Evolutionary conservation across 2,113 vertebrate genomes (phyloP).

Genomic region (Pao palembangensis): DNA sequence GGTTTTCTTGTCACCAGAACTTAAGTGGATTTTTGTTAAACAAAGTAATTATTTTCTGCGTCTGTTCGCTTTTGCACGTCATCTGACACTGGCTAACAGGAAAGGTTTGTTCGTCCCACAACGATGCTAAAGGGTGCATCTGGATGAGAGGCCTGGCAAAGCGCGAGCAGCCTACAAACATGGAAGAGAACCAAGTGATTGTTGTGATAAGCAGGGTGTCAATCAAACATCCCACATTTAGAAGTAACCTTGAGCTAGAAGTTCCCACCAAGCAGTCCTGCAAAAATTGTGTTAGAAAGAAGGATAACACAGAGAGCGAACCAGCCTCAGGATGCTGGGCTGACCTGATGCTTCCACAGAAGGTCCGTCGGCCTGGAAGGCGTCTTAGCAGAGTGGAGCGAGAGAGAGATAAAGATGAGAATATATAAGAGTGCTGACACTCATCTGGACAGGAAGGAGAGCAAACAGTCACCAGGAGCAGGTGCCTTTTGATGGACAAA

Average conservation of each 20-base stretch:
- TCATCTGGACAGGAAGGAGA: constrained; percentile 62
- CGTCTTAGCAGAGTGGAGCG: constrained; percentile 30
- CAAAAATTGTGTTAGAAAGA: constrained; percentile 14
- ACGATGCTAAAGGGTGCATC: too few relatives aligned
- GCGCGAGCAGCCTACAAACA: too few relatives aligned
- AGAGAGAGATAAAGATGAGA: constrained; percentile 34
- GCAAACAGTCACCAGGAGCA: constrained; percentile 68
- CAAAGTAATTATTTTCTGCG: too few relatives aligned
- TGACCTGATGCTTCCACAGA: constrained; percentile 24
- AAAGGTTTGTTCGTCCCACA: too few relatives aligned
- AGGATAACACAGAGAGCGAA: background rate
- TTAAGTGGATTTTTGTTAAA: too few relatives aligned
- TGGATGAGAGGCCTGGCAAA: too few relatives aligned
- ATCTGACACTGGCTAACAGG: too few relatives aligned
- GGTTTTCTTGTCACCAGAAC: too few relatives aligned
- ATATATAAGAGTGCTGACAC: constrained; percentile 45
- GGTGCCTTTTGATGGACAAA: constrained; percentile 70
- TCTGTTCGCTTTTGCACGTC: too few relatives aligned
- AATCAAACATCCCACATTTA: constrained; percentile 6
- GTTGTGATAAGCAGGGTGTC: constrained; percentile 3
- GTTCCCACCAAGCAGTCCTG: background rate
- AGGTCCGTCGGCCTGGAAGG: constrained; percentile 17
- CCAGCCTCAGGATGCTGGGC: background rate
- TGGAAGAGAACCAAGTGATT: constrained; percentile 1
- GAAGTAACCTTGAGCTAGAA: constrained; percentile 19